phyloP scores from a whole-genome alignment of 2,113 vertebrate species.

The Marcusenius ussheri region DNA sequence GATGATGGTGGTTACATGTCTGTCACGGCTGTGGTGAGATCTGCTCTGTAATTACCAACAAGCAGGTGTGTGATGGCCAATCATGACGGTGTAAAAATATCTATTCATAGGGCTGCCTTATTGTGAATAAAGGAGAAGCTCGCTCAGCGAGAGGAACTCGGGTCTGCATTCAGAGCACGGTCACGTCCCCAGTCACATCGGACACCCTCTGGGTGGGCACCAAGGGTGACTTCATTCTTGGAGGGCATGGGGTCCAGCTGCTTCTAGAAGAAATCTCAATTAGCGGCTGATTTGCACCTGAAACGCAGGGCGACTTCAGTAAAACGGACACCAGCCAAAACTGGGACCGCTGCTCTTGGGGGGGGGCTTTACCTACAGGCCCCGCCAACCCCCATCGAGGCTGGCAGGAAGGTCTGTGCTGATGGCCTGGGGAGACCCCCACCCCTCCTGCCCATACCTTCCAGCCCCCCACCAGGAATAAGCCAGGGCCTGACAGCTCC shows the following conservation, averaged over 20 bases:
- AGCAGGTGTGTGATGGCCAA: not conserved
- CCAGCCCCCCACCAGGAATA: slow-evolving; percentile 31
- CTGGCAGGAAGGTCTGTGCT: slow-evolving; percentile 23
- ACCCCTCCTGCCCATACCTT: slow-evolving; percentile 56
- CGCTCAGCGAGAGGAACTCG: not conserved
- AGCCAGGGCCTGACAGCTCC: slow-evolving; percentile 24
- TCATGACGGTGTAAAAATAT: not conserved
- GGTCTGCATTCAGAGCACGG: not conserved
- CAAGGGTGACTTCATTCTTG: not conserved
- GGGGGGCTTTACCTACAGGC: not conserved
- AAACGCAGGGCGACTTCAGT: not conserved
- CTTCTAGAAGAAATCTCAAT: not conserved
- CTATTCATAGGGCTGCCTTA: not conserved
- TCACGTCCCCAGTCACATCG: not conserved
- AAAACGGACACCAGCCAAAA: not conserved
- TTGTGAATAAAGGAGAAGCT: not conserved
- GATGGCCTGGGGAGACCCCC: slow-evolving; percentile 48
- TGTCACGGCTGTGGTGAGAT: not conserved
- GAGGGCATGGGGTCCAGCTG: not conserved
- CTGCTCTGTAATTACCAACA: not conserved
- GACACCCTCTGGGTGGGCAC: not conserved
- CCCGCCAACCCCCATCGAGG: slow-evolving; percentile 14
- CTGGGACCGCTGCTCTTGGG: not conserved
- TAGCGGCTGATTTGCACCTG: not conserved
- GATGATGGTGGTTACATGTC: not conserved